Percentiles rank a stretch among this genome's conserved stretches.
Conservation (phyloP, 2,888 invertebrate genomes). For the Orthosia gothica region DNA sequence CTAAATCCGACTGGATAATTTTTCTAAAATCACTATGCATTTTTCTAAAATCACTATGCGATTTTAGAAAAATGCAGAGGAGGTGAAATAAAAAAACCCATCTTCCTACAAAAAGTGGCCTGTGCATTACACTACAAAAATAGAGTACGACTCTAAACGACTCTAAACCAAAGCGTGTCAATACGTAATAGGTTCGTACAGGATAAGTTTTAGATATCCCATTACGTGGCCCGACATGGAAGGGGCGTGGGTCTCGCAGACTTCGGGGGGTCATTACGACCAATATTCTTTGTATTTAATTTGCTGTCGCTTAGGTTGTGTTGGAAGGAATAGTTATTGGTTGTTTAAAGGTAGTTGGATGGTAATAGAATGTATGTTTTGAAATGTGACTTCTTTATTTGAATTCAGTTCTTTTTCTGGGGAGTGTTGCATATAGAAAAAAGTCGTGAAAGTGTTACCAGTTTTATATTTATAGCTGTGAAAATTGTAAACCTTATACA, state of each 20-base stretch:
- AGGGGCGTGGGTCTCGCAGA: slow-evolving; percentile 74
- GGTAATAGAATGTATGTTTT: not conserved
- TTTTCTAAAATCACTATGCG: too few relatives aligned
- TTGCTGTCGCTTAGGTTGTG: slow-evolving; percentile 40
- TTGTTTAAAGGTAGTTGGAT: slow-evolving; percentile 15
- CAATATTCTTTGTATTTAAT: slow-evolving; percentile 70
- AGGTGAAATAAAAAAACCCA: too few relatives aligned
- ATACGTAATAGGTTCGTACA: slow-evolving; percentile 51
- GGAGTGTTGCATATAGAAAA: not conserved
- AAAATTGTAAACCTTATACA: too few relatives aligned
- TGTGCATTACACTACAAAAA: not conserved
- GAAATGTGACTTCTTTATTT: not conserved
- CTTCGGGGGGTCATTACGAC: slow-evolving; percentile 68
- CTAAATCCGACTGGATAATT: too few relatives aligned
- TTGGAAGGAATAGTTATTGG: slow-evolving; percentile 48
- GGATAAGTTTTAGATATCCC: slow-evolving; percentile 69
- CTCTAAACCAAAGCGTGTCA: slow-evolving; percentile 34
- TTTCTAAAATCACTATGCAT: too few relatives aligned
- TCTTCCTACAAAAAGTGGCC: not conserved
- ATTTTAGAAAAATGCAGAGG: too few relatives aligned
- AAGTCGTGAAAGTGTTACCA: not conserved
- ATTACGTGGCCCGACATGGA: slow-evolving; percentile 79
- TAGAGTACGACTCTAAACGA: slow-evolving; percentile 7
- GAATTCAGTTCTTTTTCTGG: not conserved
- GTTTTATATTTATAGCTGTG: not conserved